Percentiles rank a stretch among this genome's conserved stretches.
Conservation (phyloP, 2,888 invertebrate genomes). For the Drosophila tripunctata region DNA sequence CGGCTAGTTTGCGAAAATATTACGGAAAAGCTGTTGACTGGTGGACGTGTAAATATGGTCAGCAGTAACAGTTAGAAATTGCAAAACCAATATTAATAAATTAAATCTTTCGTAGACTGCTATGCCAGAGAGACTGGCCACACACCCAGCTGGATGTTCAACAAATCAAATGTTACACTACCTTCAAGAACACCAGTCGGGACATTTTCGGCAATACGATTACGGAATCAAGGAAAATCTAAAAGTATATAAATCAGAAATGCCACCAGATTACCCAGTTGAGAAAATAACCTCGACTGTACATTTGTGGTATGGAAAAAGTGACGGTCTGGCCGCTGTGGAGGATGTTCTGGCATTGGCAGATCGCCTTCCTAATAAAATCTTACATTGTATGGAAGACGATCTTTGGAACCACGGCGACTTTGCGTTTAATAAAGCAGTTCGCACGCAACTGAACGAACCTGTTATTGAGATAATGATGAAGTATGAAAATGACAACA, state of each 20-base stretch:
- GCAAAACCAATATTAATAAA: neutral
- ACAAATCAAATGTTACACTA: conserved; percentile 77
- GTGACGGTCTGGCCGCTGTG: conserved; percentile 63
- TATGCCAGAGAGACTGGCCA: conserved; percentile 41
- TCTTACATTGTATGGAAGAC: conserved; percentile 62
- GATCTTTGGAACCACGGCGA: conserved; percentile 68
- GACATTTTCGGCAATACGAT: conserved; percentile 69
- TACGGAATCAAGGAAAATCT: conserved; percentile 55
- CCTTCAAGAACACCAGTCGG: conserved; percentile 66
- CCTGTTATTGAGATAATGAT: conserved; percentile 62
- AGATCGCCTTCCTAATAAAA: conserved; percentile 55
- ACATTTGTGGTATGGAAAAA: conserved; percentile 75
- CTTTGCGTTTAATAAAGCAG: conserved; percentile 50
- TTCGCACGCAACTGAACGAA: conserved; percentile 61
- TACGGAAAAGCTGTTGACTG: conserved; percentile 83
- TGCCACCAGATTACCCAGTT: conserved; percentile 70
- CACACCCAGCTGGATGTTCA: conserved; percentile 73
- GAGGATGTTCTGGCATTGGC: conserved; percentile 65
- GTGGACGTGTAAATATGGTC: neutral
- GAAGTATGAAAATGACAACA: conserved; percentile 43
- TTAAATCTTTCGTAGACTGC: conserved; percentile 47
- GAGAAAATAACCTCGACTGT: conserved; percentile 51
- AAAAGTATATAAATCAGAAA: conserved; percentile 44
- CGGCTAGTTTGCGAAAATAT: conserved; percentile 1
- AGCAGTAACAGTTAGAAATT: neutral